Evolutionary conservation across 2,797 vertebrate genomes (phyloP), one percentile per base, ranked within the genome.

Genomic region (Heteromormyrus szaboi): DNA sequence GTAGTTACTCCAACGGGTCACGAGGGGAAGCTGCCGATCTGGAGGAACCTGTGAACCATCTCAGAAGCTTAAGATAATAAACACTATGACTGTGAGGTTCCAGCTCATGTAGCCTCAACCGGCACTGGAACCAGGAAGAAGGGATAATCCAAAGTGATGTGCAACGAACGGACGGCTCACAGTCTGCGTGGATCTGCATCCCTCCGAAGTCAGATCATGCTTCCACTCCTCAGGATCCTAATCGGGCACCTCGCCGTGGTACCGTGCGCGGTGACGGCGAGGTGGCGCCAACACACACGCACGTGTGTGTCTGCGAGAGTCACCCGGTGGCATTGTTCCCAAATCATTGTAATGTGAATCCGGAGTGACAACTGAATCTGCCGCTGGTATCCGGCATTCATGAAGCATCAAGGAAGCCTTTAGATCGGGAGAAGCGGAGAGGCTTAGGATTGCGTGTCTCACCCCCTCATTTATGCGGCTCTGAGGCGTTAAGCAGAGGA

Each of bases 281-380:
- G 14, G 12, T 14, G 25, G 95, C 93, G 95, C 93, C 96, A 94
- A 51, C 81, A 95, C 94, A 95, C 95, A 94, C 95, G 94, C 95
- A 95, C 95, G 95, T 96, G 95, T 96, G 94, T 95, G 94, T 95
- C 94, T 95, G 94, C 94, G 93, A 94, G 95, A 96, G 96, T 96
- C 95, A 95, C 94, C 93, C 87, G 91, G 93, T 91, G 22, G 90
- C 94, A 96, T 96, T 96, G 96, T 96, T 96, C 96, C 94, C 95
- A 94, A 96, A 96, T 96, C 96, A 96, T 96, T 96, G 96, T 96
- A 96, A 97, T 96, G 96, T 97, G 96, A 96, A 96, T 96, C 96
- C 96, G 96, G 95, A 96, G 95, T 96, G 95, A 96, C 95, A 96
- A 96, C 95, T 95, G 95, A 95, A 95, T 92, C 93, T 94, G 92